phyloP scores from a whole-genome alignment of 64 coral and sea anemone genomes.

The Pachyseris speciosa region DNA sequence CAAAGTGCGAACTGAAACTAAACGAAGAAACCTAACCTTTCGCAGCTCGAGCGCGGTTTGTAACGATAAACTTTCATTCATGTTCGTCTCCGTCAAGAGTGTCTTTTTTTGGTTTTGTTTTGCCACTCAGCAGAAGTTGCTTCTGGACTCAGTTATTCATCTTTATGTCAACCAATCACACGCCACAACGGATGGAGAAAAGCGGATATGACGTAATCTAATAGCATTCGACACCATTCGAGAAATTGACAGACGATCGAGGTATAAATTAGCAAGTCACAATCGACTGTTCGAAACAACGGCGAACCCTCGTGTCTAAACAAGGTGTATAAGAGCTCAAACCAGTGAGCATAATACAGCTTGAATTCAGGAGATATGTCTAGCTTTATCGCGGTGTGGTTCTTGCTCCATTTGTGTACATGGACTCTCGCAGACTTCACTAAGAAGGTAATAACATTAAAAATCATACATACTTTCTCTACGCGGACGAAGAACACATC shows the following conservation, averaged over 20 bases:
- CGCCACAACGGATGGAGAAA: neutral
- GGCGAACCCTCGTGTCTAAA: neutral
- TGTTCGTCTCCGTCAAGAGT: too few species aligned
- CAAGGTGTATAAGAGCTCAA: neutral
- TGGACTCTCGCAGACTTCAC: neutral
- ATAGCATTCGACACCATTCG: neutral
- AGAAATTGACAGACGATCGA: constrained; percentile 9
- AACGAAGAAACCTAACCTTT: too few species aligned
- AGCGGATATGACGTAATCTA: constrained; percentile 34
- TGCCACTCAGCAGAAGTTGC: too few species aligned
- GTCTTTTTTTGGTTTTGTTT: too few species aligned
- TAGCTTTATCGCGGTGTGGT: neutral
- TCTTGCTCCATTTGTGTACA: neutral
- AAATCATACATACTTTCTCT: neutral
- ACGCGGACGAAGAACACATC: neutral
- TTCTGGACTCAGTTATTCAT: neutral
- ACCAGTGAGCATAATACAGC: neutral
- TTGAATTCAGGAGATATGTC: neutral
- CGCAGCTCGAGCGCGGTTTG: too few species aligned
- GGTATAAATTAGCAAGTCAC: neutral
- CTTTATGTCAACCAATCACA: constrained; percentile 9
- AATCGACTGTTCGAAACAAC: neutral
- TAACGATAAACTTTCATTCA: too few species aligned
- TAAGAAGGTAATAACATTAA: neutral
- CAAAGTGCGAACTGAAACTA: too few species aligned